Evolutionary conservation across 2,797 vertebrate genomes (phyloP).

Genomic region (Bucorvus abyssinicus): DNA sequence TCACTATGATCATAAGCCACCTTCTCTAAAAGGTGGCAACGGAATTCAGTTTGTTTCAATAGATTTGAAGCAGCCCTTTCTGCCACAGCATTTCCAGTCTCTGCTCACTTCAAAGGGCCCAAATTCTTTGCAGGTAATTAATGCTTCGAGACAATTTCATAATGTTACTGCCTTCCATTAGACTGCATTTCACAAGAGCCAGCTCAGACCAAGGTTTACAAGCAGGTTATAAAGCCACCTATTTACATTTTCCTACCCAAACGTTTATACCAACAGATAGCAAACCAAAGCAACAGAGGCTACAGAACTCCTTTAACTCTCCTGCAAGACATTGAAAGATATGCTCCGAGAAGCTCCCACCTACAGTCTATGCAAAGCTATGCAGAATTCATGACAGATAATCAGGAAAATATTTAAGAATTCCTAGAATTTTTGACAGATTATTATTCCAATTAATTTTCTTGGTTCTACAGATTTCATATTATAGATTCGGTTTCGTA

Average conservation of each 20-base stretch:
- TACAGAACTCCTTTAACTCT: neutral
- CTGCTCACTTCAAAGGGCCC: neutral
- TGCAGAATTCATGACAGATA: neutral
- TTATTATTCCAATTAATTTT: neutral
- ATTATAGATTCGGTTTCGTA: neutral
- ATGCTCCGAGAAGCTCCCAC: neutral
- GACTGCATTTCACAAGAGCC: neutral
- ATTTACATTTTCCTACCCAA: neutral
- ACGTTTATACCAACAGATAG: neutral
- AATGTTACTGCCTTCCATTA: neutral
- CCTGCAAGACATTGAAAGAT: neutral
- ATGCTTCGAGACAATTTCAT: neutral
- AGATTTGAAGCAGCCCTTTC: neutral
- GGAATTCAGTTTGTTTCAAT: neutral
- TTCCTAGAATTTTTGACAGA: neutral
- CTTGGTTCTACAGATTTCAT: neutral
- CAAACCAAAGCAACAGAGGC: neutral
- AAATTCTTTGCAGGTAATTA: neutral
- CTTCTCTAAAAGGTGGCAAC: neutral
- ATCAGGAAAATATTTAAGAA: neutral
- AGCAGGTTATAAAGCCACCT: neutral
- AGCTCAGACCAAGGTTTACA: neutral
- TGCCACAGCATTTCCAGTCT: neutral
- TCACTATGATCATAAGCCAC: neutral
- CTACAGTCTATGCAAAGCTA: neutral